phyloP scores from a whole-genome alignment of 2,888 invertebrate genomes.

The Drosophila yooni region DNA sequence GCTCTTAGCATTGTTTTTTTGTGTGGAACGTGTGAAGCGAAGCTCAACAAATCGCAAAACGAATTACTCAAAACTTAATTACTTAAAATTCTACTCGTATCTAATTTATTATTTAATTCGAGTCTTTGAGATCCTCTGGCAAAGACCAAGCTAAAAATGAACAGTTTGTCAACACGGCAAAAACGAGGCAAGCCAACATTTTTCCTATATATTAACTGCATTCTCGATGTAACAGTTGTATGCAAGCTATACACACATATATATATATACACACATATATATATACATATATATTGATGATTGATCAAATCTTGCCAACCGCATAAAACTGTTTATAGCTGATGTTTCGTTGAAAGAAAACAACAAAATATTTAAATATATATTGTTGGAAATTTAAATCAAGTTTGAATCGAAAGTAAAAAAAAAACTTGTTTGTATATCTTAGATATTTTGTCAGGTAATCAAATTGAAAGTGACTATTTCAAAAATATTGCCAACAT shows the following conservation, averaged over 20 bases:
- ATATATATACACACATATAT: too few species aligned
- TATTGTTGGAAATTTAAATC: not conserved
- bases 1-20: not conserved
- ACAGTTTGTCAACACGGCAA: not conserved
- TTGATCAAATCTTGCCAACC: not conserved
- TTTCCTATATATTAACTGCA: not conserved
- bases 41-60: constrained; percentile 37
- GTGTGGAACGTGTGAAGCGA: constrained; percentile 31
- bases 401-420: not conserved
- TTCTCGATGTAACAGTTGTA: not conserved
- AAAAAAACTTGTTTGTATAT: not conserved
- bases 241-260: not conserved
- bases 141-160: not conserved
- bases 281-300: not conserved
- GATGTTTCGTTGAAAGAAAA: not conserved
- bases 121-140: not conserved
- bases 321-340: not conserved
- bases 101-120: constrained; percentile 24
- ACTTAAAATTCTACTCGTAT: constrained; percentile 4
- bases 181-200: not conserved
- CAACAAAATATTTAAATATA: not conserved
- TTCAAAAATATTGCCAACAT: not conserved
- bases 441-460: not conserved
- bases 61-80: constrained; percentile 7
- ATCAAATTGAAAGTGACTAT: not conserved